A percentile compares a stretch with the other conserved stretches of the same genome.
Conservation (phyloP, 2,797 vertebrate genomes). For the Pantherophis vulpinus region DNA sequence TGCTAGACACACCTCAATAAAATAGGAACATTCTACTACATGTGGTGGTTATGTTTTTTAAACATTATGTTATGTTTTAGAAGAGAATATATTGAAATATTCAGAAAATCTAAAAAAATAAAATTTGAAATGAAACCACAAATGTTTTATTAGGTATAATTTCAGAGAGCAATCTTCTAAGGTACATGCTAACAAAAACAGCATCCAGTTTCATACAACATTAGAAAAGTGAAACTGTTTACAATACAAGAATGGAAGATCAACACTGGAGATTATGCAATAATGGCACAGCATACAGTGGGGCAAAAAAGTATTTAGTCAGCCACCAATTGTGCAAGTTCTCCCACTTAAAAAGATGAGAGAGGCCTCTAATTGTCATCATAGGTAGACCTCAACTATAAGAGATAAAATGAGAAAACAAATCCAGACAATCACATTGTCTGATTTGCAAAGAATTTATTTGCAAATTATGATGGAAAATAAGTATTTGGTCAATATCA, state of each 20-base stretch:
- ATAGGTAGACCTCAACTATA: no score
- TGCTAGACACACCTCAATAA: not conserved
- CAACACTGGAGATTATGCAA: not conserved
- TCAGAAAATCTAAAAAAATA: not conserved
- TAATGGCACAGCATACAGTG: not conserved
- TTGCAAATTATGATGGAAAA: no score
- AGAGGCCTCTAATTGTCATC: no score
- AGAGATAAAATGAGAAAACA: no score
- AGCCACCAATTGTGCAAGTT: no score
- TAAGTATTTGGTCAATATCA: no score
- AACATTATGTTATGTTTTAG: not conserved
- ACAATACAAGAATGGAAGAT: not conserved
- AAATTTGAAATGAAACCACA: not conserved
- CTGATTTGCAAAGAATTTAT: no score
- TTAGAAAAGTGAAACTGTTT: not conserved
- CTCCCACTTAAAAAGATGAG: no score
- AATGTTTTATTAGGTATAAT: not conserved
- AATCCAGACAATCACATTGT: no score
- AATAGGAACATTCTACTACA: not conserved
- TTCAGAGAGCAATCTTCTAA: not conserved
- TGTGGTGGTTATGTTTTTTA: not conserved
- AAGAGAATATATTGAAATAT: not conserved
- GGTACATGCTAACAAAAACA: not conserved
- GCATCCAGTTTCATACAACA: not conserved
- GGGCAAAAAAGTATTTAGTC: no score